These are phyloP conservation scores for Parasteatoda tepidariorum DNA, from an alignment of 1,140 invertebrate genomes.

Conservation along the genomic window DNA sequence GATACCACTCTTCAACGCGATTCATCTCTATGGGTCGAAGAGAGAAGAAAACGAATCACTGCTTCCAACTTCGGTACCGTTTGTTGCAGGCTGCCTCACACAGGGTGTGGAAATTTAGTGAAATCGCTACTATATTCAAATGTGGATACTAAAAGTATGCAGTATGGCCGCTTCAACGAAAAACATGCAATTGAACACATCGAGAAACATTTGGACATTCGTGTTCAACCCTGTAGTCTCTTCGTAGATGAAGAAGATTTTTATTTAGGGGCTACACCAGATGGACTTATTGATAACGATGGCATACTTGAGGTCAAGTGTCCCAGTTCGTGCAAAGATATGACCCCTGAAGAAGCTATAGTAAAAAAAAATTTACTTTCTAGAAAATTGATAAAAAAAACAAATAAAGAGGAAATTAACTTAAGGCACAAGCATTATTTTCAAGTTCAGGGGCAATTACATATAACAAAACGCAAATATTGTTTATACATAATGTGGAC, in stretches of 20 bases:
- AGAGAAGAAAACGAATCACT: slow-evolving; percentile 2
- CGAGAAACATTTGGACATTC: not conserved
- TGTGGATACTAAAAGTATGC: not conserved
- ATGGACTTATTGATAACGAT: not conserved
- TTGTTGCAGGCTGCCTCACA: not conserved
- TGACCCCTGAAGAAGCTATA: not conserved
- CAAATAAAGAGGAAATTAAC: not conserved
- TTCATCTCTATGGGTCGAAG: not conserved
- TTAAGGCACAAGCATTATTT: not conserved
- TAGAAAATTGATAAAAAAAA: not conserved
- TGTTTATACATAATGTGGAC: not conserved
- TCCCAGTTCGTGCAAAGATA: not conserved
- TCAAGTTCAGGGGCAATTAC: not conserved
- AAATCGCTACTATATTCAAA: not conserved
- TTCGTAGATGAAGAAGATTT: not conserved
- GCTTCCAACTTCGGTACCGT: slow-evolving; percentile 4
- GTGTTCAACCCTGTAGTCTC: not conserved
- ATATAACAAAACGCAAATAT: not conserved
- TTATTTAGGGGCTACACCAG: not conserved
- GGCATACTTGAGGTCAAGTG: not conserved
- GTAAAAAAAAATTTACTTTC: not conserved
- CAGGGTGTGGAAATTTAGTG: not conserved
- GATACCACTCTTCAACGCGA: not conserved
- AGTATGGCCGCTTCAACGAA: not conserved
- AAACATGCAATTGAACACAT: not conserved